Percentiles rank a stretch among this genome's conserved stretches.
These are phyloP conservation scores for Myiozetetes cayanensis DNA, from an alignment of 2,113 vertebrate genomes.

Conservation along the genomic window DNA sequence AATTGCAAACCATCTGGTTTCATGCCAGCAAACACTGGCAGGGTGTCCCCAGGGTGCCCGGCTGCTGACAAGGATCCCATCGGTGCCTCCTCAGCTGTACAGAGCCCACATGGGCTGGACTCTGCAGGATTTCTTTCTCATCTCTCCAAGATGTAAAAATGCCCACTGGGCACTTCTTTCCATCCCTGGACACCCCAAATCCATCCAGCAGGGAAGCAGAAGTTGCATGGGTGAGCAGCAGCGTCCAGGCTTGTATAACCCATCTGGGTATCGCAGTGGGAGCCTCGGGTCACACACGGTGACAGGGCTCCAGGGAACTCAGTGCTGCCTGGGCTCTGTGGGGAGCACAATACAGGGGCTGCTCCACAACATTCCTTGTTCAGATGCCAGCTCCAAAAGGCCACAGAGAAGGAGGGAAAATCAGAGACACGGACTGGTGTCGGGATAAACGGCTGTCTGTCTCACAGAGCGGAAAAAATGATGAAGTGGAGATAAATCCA, in stretches of 20 bases:
- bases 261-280: not conserved
- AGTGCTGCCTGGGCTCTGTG: not conserved
- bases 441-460: not conserved
- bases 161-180: not conserved
- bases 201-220: not conserved
- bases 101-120: not conserved
- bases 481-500: not conserved
- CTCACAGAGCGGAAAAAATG: not conserved
- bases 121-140: not conserved
- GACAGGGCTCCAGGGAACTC: not conserved
- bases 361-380: not conserved
- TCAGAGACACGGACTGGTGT: not conserved
- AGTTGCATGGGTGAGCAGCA: not conserved
- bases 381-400: not conserved
- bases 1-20: not conserved
- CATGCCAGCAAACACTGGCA: not conserved
- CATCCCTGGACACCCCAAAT: not conserved
- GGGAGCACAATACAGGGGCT: not conserved
- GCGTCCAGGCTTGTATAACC: rapidly evolving
- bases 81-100: not conserved
- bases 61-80: not conserved
- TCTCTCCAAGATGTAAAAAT: not conserved
- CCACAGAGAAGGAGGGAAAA: not conserved
- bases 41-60: rapidly evolving
- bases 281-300: not conserved